These are phyloP conservation scores for Lacanobia wlatinum DNA, from an alignment of 2,888 invertebrate genomes.

Conservation along the genomic window DNA sequence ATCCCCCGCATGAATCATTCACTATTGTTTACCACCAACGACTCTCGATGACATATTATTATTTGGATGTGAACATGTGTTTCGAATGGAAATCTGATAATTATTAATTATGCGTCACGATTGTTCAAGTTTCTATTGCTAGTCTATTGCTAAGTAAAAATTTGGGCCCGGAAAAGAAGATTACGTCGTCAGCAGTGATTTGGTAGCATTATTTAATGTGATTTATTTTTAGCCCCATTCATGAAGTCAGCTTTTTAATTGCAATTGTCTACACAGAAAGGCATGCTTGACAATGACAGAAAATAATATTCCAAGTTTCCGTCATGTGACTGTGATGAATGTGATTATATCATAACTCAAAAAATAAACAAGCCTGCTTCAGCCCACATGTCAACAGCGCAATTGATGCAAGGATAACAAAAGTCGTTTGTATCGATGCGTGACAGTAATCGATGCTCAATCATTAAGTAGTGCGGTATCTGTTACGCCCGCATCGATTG, in stretches of 20 bases:
- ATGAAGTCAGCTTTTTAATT: conserved; percentile 19
- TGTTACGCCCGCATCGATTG: conserved; percentile 79
- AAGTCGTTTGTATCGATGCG: conserved; percentile 63
- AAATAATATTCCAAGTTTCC: conserved; percentile 10
- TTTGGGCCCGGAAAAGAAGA: neutral
- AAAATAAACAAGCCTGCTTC: conserved; percentile 30
- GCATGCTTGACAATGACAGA: conserved; percentile 14
- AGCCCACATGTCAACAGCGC: conserved; percentile 48
- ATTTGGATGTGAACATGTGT: conserved; percentile 73
- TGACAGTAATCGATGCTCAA: conserved; percentile 71
- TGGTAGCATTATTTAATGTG: conserved; percentile 3
- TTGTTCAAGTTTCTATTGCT: conserved; percentile 46
- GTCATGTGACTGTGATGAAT: conserved; percentile 1
- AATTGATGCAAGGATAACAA: conserved; percentile 62
- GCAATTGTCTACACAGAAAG: conserved; percentile 15
- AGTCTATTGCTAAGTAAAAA: conserved; percentile 18
- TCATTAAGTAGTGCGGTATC: conserved; percentile 71
- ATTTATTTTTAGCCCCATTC: conserved; percentile 28
- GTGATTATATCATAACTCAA: conserved; percentile 27
- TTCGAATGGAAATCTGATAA: conserved; percentile 68
- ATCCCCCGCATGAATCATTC: conserved; percentile 78
- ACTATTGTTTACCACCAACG: conserved; percentile 78
- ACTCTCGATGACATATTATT: conserved; percentile 74
- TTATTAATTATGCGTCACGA: conserved; percentile 62
- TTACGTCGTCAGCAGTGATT: conserved; percentile 1